phyloP scores from a whole-genome alignment of 2,888 invertebrate genomes.

The Lacanobia wlatinum region DNA sequence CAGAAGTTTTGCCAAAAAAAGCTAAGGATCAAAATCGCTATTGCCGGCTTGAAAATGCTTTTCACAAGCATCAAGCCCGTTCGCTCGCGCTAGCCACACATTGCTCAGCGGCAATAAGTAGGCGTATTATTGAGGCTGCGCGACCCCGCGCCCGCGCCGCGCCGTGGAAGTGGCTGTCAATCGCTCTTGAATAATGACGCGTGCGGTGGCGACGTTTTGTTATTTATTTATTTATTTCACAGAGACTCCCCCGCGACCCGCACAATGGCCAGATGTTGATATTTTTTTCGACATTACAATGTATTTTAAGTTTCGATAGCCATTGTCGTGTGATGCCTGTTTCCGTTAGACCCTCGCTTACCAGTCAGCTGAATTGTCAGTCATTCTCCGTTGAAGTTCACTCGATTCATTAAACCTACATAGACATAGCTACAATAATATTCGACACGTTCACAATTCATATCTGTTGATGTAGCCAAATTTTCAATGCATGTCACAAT shows the following conservation, averaged over 20 bases:
- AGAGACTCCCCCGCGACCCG: conserved; percentile 83
- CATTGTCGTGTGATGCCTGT: conserved; percentile 79
- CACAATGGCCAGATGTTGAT: conserved; percentile 90
- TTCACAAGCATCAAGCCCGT: conserved; percentile 49
- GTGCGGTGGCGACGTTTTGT: conserved; percentile 89
- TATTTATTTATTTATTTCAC: conserved; percentile 85
- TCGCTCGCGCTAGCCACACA: conserved; percentile 24
- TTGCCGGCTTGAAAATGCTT: not conserved
- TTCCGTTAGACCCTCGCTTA: conserved; percentile 80
- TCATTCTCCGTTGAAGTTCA: conserved; percentile 55
- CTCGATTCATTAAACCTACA: conserved; percentile 54
- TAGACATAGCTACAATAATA: conserved; percentile 2
- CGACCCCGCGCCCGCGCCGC: conserved; percentile 66
- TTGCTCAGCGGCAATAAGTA: conserved; percentile 85
- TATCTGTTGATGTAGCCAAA: not conserved
- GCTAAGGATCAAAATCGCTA: not conserved
- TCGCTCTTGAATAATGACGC: conserved; percentile 89
- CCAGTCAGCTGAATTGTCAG: conserved; percentile 67
- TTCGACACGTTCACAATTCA: not conserved
- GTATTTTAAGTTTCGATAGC: conserved; percentile 86
- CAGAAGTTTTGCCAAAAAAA: not conserved
- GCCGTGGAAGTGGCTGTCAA: conserved; percentile 89
- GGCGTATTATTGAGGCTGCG: conserved; percentile 88
- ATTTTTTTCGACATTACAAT: conserved; percentile 88
- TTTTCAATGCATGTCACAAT: not conserved